Conservation (phyloP, 2,113 vertebrate genomes). For the Sisor rabdophorus region DNA sequence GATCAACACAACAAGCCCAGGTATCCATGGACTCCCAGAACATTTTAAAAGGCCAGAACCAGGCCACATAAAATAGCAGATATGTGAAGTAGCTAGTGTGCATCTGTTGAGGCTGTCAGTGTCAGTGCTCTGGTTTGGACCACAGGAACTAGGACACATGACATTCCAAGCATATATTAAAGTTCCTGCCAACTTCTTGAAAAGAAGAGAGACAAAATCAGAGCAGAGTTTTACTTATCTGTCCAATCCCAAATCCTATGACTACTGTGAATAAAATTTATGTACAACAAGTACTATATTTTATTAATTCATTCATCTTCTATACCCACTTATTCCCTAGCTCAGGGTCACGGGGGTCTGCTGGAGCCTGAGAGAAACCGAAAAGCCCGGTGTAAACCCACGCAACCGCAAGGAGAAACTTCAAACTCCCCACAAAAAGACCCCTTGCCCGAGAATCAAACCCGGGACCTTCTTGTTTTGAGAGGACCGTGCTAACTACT, state of each 20-base stretch:
- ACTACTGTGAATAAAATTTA: constrained; percentile 17
- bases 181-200: background rate
- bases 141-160: constrained; percentile 35
- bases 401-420: too few relatives aligned
- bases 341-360: too few relatives aligned
- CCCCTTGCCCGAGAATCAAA: too few relatives aligned
- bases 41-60: constrained; percentile 17
- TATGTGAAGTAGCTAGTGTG: constrained; percentile 23
- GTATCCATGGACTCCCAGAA: constrained; percentile 12
- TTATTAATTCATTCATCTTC: too few relatives aligned
- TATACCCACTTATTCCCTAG: too few relatives aligned
- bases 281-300: background rate
- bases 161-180: constrained; percentile 17
- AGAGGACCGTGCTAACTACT: too few relatives aligned
- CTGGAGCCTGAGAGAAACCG: too few relatives aligned
- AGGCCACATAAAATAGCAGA: constrained; percentile 23
- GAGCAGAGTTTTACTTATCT: constrained; percentile 5
- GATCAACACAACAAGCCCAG: constrained; percentile 49
- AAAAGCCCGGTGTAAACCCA: too few relatives aligned
- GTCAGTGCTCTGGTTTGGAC: constrained; percentile 11
- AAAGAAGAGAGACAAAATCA: constrained; percentile 14
- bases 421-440: too few relatives aligned
- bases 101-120: constrained; percentile 18
- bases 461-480: too few relatives aligned
- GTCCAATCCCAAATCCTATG: background rate